phyloP scores from a whole-genome alignment of 2,888 invertebrate genomes.

The Aradus depressus region DNA sequence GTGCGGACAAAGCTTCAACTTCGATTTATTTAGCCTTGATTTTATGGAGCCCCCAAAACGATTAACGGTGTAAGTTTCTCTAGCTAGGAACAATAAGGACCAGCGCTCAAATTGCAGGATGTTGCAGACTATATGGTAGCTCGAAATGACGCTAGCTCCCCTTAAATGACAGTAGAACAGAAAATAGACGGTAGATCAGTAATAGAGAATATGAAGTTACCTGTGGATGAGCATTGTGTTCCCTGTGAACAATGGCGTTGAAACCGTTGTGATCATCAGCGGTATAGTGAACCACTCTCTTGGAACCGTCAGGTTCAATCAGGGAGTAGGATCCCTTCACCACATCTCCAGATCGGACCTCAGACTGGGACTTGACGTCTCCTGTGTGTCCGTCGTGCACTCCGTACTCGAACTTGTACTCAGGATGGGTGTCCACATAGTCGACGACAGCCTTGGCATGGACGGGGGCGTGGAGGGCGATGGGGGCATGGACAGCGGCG shows the following conservation, averaged over 20 bases:
- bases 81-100: too few species aligned
- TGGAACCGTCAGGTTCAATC: constrained; percentile 20
- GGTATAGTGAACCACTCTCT: constrained; percentile 18
- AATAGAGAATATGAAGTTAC: too few species aligned
- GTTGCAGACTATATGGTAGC: too few species aligned
- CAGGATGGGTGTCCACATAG: constrained; percentile 18
- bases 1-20: too few species aligned
- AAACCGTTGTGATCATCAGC: constrained; percentile 20
- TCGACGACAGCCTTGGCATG: constrained; percentile 15
- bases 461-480: constrained; percentile 6
- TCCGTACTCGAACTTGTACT: constrained; percentile 20
- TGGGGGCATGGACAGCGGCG: constrained; percentile 15
- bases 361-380: constrained; percentile 17
- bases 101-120: too few species aligned
- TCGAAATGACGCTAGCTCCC: too few species aligned
- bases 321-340: constrained; percentile 19
- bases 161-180: too few species aligned
- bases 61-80: too few species aligned
- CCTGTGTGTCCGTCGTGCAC: constrained; percentile 20
- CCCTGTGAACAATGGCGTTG: constrained; percentile 21
- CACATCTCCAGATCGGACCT: constrained; percentile 15
- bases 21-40: too few species aligned
- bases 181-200: too few species aligned
- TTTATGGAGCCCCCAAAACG: too few species aligned
- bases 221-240: constrained; percentile 19